Evolutionary conservation across 2,797 vertebrate genomes (phyloP).

Genomic region (Bovichtus variegatus): DNA sequence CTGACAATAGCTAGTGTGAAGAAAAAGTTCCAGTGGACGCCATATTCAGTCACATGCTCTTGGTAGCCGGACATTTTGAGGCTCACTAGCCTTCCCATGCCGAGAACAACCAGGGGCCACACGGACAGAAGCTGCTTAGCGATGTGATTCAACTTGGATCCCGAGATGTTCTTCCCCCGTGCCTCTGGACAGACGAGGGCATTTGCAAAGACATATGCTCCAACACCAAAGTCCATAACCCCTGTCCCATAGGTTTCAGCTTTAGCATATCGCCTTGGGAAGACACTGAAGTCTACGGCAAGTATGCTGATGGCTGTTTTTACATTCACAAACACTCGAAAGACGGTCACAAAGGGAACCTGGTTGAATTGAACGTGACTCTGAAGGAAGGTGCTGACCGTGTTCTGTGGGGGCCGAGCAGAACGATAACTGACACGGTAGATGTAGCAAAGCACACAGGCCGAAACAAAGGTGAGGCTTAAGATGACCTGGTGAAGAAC

Average conservation of each 20-base stretch:
- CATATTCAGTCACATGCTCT: constrained; percentile 94
- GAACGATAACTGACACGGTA: constrained; percentile 58
- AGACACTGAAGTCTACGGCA: constrained; percentile 94
- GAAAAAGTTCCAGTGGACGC: constrained; percentile 98
- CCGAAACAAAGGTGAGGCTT: constrained; percentile 66
- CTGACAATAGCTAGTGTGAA: constrained; percentile 92
- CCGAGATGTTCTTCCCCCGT: constrained; percentile 76
- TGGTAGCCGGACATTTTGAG: constrained; percentile 92
- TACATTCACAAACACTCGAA: constrained; percentile 91
- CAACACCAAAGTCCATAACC: constrained; percentile 96
- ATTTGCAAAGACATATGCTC: constrained; percentile 92
- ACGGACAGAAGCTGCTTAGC: constrained; percentile 86
- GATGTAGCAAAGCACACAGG: constrained; percentile 79
- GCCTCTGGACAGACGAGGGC: constrained; percentile 93
- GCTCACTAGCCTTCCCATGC: constrained; percentile 87
- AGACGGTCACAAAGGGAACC: constrained; percentile 90
- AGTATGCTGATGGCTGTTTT: constrained; percentile 93
- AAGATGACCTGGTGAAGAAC: constrained; percentile 79
- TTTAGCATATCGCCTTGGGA: constrained; percentile 95
- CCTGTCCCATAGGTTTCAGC: constrained; percentile 96
- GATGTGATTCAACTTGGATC: constrained; percentile 77
- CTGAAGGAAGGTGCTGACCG: constrained; percentile 82
- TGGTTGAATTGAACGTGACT: constrained; percentile 78
- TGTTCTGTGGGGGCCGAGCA: constrained; percentile 53
- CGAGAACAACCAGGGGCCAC: constrained; percentile 91